Percentiles rank a stretch among this genome's conserved stretches.
phyloP scores from a whole-genome alignment of 2,113 vertebrate species.

The Syngnathus floridae region DNA sequence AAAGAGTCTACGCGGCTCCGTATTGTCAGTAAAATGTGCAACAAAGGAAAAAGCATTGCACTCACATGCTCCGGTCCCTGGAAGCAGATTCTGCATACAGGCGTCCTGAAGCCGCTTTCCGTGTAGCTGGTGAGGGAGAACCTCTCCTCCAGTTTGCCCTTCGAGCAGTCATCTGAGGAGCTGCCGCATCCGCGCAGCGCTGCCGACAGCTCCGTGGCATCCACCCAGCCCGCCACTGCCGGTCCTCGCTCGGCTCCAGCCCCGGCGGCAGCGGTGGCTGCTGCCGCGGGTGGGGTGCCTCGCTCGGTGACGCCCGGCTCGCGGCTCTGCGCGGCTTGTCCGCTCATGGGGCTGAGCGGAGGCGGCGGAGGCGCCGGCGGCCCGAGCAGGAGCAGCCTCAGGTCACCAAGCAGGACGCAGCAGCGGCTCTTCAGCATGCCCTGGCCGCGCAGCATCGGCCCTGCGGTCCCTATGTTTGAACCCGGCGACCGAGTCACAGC shows the following conservation, averaged over 20 bases:
- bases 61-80: slow-evolving; percentile 96
- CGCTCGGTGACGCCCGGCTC: slow-evolving; percentile 65
- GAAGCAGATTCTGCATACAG: slow-evolving; percentile 97
- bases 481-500: slow-evolving; percentile 64
- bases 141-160: slow-evolving; percentile 85
- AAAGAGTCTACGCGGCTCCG: neutral
- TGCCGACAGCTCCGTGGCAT: slow-evolving; percentile 74
- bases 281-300: slow-evolving; percentile 59
- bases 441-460: slow-evolving; percentile 84
- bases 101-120: slow-evolving; percentile 91
- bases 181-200: slow-evolving; percentile 79
- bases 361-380: slow-evolving; percentile 76
- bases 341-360: slow-evolving; percentile 78
- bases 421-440: slow-evolving; percentile 96
- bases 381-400: slow-evolving; percentile 91
- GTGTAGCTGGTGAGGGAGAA: slow-evolving; percentile 90
- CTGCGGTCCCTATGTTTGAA: slow-evolving; percentile 31
- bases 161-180: slow-evolving; percentile 87
- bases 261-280: slow-evolving; percentile 39
- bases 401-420: slow-evolving; percentile 93
- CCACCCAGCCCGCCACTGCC: slow-evolving; percentile 75
- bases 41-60: slow-evolving; percentile 4
- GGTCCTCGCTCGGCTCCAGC: slow-evolving; percentile 61
- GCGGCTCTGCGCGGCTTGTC: slow-evolving; percentile 61
- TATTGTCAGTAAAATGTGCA: neutral